Evolutionary conservation across 2,797 vertebrate species (phyloP), one percentile per base, ranked within the genome.

Genomic region (Tenualosa thibaudeaui): DNA sequence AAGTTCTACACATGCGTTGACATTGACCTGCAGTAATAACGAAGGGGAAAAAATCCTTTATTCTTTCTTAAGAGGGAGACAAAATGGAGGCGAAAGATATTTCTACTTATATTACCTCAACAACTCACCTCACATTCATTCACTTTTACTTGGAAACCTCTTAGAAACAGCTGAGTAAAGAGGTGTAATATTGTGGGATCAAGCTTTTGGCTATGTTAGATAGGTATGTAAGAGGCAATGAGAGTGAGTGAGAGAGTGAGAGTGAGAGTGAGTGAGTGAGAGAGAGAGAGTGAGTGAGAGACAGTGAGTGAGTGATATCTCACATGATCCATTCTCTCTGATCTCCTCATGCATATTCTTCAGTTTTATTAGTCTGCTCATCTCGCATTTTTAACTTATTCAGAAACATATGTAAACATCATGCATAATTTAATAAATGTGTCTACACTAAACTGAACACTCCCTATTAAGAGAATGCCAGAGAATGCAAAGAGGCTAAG

Each of bases 381-480:
- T 84, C 83, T 84, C 75, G 49, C 71, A 83, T 82, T 82, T 53
- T 85, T 81, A 84, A 68, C 84, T 78, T 62, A 71, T 53, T 54
- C 78, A 46, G 82, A 56, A 68, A 19, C 56, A 46, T 50, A 37
- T 62, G 40, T 75, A 84, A 85, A 81, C 49, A 84, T 19, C 60
- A 82, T 83, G 24, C 53, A 82, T 85, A 86, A 85, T 86, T 86
- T 81, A 88, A 84, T 40, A 2, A 22, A 31, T 49, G 81, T 50
- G 71, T 75, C 22, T 40, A 83, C 71, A 19, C 37, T 54, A 58
- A 43, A 7, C 13, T 15, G 56, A 85, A 10, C 6, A 81, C 71
- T 62, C 58, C 56, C 22, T 24, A 62, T 62, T 62, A 62, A 71
- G 71, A 7, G 37, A 78, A 22, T 78, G 71, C 17, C 56, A 19